Base-by-base conservation (phyloP, 2,113 vertebrate genomes). In the Caretta caretta region DNA sequence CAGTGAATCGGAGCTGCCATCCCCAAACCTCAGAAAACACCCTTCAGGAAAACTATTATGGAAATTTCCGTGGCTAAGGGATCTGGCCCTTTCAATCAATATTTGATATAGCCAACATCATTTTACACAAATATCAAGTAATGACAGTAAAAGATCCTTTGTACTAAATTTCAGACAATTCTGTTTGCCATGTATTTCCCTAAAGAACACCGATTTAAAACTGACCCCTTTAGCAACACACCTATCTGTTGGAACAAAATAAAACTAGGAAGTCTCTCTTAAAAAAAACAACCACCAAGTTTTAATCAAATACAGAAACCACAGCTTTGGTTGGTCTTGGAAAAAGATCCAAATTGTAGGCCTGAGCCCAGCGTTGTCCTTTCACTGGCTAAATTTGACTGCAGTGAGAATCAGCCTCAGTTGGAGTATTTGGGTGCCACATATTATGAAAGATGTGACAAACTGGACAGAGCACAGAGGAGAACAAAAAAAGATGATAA, bases 1-100 rank as follows among this genome's bases (percentile, higher is more conserved):
- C 84, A 38, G 95, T 92, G 59, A 8, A 88, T 57, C 53, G 80
- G 35, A 20, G 22, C 2, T 22, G 80, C 38, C 22, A 86, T 93
- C 54, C 56, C 89, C 89, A 90, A 59, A 96, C 46, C 85, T 95
- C 85, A 95, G 85, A 56, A 96, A 97, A 95, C 72, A 88, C 87
- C 56, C 46, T 81, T 83, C 42, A 78, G 56, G 51, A 94, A 89
- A 89, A 49, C 49, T 88, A 48, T 78, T 25, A 56, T 7, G 87
- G 85, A 94, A 54, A 92, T 90, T 89, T 93, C 59, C 50, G 35
- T 54, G 29, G 46, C 51, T 93, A 31, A 24, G 14, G 81, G 53
- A 48, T 7, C 17, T 76, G 29, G 78, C 90, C 75, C 42, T 88
- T 91, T 65, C 85, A 50, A 90, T 75, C 78, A 80, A 8, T 54